These are phyloP conservation scores for Aspidoscelis tigris DNA, from an alignment of 2,113 vertebrate genomes.

Conservation along the genomic window DNA sequence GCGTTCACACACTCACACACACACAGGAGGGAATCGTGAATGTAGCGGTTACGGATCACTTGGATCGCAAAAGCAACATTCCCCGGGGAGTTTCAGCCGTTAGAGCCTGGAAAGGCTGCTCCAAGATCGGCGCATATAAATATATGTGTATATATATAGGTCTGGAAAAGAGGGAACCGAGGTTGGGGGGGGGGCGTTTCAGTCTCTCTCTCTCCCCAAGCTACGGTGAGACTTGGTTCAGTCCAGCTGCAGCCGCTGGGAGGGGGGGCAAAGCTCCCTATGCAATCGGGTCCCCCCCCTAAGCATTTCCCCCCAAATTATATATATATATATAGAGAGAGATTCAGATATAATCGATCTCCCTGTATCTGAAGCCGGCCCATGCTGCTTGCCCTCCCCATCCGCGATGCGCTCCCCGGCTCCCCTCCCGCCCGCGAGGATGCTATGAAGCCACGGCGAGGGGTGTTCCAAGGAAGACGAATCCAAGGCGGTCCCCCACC, in stretches of 20 bases:
- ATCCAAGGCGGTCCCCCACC: background rate
- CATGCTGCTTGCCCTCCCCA: too few species aligned
- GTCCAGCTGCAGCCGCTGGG: conserved; percentile 88
- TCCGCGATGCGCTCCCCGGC: too few species aligned
- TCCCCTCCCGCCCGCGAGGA: background rate
- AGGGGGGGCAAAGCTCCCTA: conserved; percentile 74
- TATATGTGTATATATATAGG: background rate
- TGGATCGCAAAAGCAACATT: conserved; percentile 61
- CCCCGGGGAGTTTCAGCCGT: conserved; percentile 54
- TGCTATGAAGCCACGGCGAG: conserved; percentile 4
- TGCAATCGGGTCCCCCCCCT: conserved; percentile 87
- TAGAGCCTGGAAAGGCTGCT: conserved; percentile 59
- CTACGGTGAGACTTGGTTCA: conserved; percentile 88
- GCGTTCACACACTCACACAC: background rate
- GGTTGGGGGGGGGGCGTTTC: conserved; percentile 26
- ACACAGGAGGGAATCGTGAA: background rate
- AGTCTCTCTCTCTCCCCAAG: conserved; percentile 66
- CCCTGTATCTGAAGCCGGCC: too few species aligned
- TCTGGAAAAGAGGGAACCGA: conserved; percentile 24
- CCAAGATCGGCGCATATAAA: conserved; percentile 54
- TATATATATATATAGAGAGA: too few species aligned
- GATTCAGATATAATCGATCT: too few species aligned
- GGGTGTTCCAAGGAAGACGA: background rate
- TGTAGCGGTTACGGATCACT: conserved; percentile 55
- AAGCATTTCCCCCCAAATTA: too few species aligned